Conservation (phyloP, 35 echinoderm and acorn worm genomes). For the Nesometra sesokonis region DNA sequence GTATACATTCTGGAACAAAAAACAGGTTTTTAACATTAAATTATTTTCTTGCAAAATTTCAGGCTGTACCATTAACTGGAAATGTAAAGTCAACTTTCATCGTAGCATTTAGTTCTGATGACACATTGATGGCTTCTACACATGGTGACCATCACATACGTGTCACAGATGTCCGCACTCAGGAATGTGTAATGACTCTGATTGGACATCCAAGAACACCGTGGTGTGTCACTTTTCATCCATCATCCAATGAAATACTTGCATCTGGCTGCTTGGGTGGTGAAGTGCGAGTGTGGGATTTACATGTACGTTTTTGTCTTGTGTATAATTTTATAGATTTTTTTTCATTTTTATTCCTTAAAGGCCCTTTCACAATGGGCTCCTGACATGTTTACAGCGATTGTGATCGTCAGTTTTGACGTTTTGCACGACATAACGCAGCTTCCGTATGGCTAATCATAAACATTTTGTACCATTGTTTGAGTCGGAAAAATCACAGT, state of each 20-base stretch:
- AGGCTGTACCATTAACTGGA: neutral
- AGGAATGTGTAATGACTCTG: constrained; percentile 63
- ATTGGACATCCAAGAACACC: constrained; percentile 60
- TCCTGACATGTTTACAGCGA: too few relatives aligned
- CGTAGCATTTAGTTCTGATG: constrained; percentile 78
- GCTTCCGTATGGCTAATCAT: too few relatives aligned
- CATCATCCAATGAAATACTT: constrained; percentile 82
- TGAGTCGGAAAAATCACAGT: too few relatives aligned
- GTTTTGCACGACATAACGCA: too few relatives aligned
- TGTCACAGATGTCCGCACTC: constrained; percentile 43
- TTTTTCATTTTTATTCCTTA: too few relatives aligned
- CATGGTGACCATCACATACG: constrained; percentile 90
- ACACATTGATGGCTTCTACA: constrained; percentile 68
- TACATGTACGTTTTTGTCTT: constrained; percentile 72
- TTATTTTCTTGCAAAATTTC: too few relatives aligned
- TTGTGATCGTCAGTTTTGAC: too few relatives aligned
- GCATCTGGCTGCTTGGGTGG: constrained; percentile 88
- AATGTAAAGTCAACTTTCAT: constrained; percentile 66
- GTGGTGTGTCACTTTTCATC: constrained; percentile 83
- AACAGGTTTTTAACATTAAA: too few relatives aligned
- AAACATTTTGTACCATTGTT: too few relatives aligned
- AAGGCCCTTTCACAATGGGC: too few relatives aligned
- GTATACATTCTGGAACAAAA: too few relatives aligned
- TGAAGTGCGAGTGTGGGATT: constrained; percentile 90
- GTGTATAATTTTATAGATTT: too few relatives aligned